Evolutionary conservation across 2,888 invertebrate species (phyloP).

Genomic region (Tuta absoluta): DNA sequence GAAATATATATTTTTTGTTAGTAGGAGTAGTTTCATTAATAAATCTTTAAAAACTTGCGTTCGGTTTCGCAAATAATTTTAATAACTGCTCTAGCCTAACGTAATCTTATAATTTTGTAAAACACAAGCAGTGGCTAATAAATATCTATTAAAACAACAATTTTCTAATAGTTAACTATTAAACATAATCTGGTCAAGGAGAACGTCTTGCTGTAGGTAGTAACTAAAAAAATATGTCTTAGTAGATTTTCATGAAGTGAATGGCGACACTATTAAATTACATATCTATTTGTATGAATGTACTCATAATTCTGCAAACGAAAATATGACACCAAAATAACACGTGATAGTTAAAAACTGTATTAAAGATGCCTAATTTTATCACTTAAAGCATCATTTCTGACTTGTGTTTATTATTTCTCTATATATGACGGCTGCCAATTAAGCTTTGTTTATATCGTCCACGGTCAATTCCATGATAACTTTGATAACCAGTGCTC

Average conservation of each 20-base stretch:
- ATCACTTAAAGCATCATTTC: background rate
- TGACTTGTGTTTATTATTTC: constrained; percentile 21
- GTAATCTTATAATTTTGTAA: background rate
- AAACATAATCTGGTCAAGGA: constrained; percentile 22
- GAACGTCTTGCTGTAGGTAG: background rate
- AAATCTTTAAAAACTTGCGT: too few relatives aligned
- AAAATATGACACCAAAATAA: background rate
- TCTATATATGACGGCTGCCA: constrained; percentile 26
- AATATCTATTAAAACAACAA: constrained; percentile 2
- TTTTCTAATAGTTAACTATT: constrained; percentile 3
- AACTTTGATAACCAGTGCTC: constrained; percentile 32
- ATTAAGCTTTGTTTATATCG: constrained; percentile 26
- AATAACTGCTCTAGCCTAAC: too few relatives aligned
- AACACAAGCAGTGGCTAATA: background rate
- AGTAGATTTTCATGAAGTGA: constrained; percentile 1
- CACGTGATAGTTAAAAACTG: background rate
- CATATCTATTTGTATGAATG: too few relatives aligned
- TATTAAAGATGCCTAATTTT: constrained; percentile 2
- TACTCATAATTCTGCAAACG: too few relatives aligned
- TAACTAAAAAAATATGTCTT: background rate
- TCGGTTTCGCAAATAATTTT: too few relatives aligned
- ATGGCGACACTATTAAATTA: background rate
- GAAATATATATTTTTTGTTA: too few relatives aligned
- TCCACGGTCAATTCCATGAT: constrained; percentile 33
- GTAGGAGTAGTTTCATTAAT: too few relatives aligned